Evolutionary conservation across 2,888 invertebrate species (phyloP), one percentile per base, ranked within the genome.

Genomic region (Aleiodes testaceus): DNA sequence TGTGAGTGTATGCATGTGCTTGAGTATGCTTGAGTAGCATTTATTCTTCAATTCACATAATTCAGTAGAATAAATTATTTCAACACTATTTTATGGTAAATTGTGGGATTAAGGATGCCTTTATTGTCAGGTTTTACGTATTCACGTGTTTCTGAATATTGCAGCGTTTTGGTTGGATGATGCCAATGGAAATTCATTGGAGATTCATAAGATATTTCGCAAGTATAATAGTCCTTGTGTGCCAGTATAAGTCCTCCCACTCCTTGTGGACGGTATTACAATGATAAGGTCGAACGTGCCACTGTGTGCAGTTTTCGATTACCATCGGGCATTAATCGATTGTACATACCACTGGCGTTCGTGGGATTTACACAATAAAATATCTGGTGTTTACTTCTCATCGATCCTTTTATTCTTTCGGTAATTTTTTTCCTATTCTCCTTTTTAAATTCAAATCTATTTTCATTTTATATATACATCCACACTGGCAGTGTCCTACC

Each of bases 251-350:
- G 18, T 42, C 9, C 36, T 36, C 36, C 36, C 36, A 36, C 36
- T 36, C 36, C 36, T 36, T 36, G 18, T 55, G 59, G 59, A 59
- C 36, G 42, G 36, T 42, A 59, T 14, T 42, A 59, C 59, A 59
- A 36, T 59, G 67, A 55, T 55, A 53, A 67, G 55, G 67, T 67
- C 53, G 55, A 55, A 53, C 67, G 55, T 67, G 55, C 67, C 53
- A 53, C 53, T 67, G 55, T 61, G 9, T 66, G 18, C 42, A 61
- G 11, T 42, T 53, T 47, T 69, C 69, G 69, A 74, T 72, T 68
- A 75, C 69, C 66, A 75, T 75, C 72, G 69, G 47, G 66, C 72
- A 70, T 75, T 77, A 74, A 77, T 74, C 74, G 74, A 75, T 73
- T 65, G 73, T 69, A 55, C 66, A 64, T 69, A 53, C 42, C 36